phyloP scores from a whole-genome alignment of 2,113 vertebrate species.

The Pterocles orientalis region DNA sequence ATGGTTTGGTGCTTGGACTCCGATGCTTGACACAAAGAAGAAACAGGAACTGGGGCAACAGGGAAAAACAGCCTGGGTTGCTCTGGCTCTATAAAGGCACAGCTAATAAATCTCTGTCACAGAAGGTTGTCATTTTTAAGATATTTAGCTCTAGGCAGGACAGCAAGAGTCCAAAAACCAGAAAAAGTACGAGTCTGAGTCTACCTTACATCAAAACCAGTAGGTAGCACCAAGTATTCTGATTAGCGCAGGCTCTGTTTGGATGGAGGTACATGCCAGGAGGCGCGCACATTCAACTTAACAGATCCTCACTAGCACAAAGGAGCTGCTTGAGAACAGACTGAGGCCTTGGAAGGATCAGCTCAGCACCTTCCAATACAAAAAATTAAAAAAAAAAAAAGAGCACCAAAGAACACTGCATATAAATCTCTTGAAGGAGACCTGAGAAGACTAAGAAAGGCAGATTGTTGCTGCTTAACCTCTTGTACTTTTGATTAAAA shows the following conservation, averaged over 20 bases:
- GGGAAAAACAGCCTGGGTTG: neutral
- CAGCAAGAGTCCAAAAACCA: neutral
- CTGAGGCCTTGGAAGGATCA: neutral
- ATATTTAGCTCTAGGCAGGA: neutral
- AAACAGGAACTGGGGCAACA: rapidly evolving
- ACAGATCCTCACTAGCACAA: neutral
- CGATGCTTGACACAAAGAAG: neutral
- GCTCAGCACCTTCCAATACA: neutral
- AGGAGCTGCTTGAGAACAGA: neutral
- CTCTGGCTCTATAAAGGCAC: neutral
- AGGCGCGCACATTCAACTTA: rapidly evolving
- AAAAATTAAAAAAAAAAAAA: neutral
- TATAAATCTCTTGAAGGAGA: neutral
- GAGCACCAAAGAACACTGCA: neutral
- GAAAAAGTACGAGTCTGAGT: neutral
- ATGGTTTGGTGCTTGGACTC: neutral
- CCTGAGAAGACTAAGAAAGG: neutral
- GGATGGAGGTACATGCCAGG: neutral
- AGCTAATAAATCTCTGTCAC: neutral
- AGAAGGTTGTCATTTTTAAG: neutral
- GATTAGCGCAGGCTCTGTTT: neutral
- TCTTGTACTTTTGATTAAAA: neutral
- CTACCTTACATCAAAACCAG: neutral
- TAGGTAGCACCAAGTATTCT: neutral
- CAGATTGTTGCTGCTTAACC: neutral